Conservation (phyloP, 2,113 vertebrate genomes). For the Sapayoa aenigma region DNA sequence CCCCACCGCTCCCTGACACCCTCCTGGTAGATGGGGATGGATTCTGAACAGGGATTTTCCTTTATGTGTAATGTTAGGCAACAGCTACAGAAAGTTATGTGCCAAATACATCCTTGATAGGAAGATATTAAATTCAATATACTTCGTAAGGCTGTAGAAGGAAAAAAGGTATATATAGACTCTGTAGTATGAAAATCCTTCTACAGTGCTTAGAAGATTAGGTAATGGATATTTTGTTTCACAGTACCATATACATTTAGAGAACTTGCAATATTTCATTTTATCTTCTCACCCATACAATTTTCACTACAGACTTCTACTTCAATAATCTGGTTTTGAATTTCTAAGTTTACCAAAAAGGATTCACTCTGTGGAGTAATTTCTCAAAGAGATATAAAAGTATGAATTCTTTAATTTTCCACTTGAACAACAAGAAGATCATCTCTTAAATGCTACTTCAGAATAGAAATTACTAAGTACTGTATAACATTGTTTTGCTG, state of each 20-base stretch:
- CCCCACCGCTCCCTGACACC: not conserved
- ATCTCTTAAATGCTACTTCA: not conserved
- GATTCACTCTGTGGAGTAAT: not conserved
- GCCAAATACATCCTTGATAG: not conserved
- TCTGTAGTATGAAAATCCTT: not conserved
- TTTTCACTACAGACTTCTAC: not conserved
- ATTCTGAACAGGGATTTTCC: not conserved
- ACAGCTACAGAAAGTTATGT: not conserved
- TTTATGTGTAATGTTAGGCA: not conserved
- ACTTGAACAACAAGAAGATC: not conserved
- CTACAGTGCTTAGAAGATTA: not conserved
- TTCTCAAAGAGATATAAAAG: not conserved
- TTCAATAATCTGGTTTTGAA: not conserved
- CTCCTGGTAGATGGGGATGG: accelerated
- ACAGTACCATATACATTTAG: not conserved
- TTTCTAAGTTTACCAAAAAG: not conserved
- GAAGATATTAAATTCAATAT: not conserved
- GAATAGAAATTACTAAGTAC: not conserved
- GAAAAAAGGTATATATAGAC: not conserved
- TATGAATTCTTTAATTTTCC: not conserved
- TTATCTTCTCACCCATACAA: not conserved
- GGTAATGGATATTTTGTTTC: not conserved
- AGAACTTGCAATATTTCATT: not conserved
- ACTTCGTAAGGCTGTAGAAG: not conserved
- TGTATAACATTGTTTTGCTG: not conserved